A percentile compares a stretch with the other conserved stretches of the same genome.
These are phyloP conservation scores for Typhlichthys eigenmanni DNA, from an alignment of 2,797 vertebrate species.

Conservation along the genomic window DNA sequence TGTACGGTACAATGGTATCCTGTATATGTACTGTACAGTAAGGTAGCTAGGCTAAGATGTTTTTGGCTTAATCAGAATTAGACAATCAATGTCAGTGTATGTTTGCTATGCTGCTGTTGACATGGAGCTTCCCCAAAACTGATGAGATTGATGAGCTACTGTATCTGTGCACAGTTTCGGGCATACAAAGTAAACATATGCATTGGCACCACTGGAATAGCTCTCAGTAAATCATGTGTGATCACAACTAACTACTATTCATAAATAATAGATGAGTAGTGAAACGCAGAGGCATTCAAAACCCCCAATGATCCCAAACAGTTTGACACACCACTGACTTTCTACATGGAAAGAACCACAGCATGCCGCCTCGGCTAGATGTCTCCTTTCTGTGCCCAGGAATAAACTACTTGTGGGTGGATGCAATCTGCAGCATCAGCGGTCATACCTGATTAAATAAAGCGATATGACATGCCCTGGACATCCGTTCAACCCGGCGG, in stretches of 20 bases:
- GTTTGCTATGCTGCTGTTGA: not conserved
- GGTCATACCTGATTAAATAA: constrained; percentile 70
- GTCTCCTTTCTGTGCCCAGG: constrained; percentile 6
- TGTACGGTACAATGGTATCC: no score
- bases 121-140: not conserved
- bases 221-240: not conserved
- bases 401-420: constrained; percentile 36
- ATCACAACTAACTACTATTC: not conserved
- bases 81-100: constrained; percentile 3
- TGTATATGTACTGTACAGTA: no score
- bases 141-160: not conserved
- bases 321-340: not conserved
- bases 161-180: no score
- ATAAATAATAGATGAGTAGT: constrained; percentile 38
- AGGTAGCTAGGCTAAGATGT: no score
- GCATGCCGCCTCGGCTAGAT: not conserved
- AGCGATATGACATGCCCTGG: constrained; percentile 58
- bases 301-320: not conserved
- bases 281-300: constrained; percentile 6
- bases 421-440: constrained; percentile 48
- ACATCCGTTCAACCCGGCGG: constrained; percentile 57
- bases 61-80: not conserved
- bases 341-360: not conserved
- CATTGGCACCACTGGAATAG: not conserved
- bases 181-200: not conserved